Conservation (phyloP, 2,888 invertebrate species). For the Autographa gamma region DNA sequence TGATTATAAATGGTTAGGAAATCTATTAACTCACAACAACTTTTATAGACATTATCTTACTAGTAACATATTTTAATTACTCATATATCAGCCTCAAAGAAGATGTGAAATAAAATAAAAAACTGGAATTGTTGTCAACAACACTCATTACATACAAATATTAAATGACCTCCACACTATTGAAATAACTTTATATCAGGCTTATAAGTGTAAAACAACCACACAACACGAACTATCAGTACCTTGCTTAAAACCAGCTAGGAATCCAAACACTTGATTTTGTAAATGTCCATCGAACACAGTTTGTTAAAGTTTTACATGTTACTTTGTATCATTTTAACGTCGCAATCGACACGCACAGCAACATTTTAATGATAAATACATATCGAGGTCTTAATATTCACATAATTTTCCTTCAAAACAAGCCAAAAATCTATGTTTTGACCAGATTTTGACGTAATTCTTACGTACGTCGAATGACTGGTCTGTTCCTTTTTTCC, state of each 20-base stretch:
- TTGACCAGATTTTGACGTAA: conserved; percentile 74
- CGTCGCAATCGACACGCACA: conserved; percentile 43
- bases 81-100: background rate
- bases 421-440: conserved; percentile 76
- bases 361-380: conserved; percentile 51
- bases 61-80: conserved; percentile 16
- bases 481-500: conserved; percentile 57
- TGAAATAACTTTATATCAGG: conserved; percentile 42
- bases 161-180: conserved; percentile 39
- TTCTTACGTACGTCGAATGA: conserved; percentile 58
- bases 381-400: conserved; percentile 31
- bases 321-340: conserved; percentile 39
- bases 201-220: conserved; percentile 55
- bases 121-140: conserved; percentile 32
- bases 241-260: conserved; percentile 74
- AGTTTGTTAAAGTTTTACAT: conserved; percentile 59
- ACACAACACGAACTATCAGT: conserved; percentile 51
- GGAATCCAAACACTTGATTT: conserved; percentile 67
- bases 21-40: conserved; percentile 15
- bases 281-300: conserved; percentile 59
- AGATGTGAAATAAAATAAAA: conserved; percentile 27
- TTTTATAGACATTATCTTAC: conserved; percentile 13
- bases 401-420: conserved; percentile 66
- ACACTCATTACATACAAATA: conserved; percentile 31
- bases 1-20: conserved; percentile 17